These are phyloP conservation scores for Euleptes europaea DNA, from an alignment of 2,113 vertebrate genomes.

Conservation along the genomic window DNA sequence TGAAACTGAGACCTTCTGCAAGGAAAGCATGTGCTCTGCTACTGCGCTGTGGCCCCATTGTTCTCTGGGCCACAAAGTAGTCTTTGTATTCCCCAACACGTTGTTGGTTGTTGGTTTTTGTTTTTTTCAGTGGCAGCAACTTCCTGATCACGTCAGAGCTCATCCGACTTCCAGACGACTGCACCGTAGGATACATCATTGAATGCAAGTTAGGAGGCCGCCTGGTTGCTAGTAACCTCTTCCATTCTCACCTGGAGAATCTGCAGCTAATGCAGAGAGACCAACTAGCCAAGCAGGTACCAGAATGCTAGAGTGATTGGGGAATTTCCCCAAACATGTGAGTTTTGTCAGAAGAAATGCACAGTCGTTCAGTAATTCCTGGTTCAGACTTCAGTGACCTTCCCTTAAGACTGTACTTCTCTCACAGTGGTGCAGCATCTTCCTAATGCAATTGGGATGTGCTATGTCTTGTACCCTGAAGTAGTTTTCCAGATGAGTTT, in stretches of 20 bases:
- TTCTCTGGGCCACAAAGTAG: neutral
- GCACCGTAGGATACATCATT: constrained; percentile 91
- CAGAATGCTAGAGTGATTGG: neutral
- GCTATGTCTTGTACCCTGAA: neutral
- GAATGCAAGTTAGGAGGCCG: constrained; percentile 80
- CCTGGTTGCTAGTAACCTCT: constrained; percentile 82
- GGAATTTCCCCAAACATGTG: neutral
- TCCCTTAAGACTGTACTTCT: neutral
- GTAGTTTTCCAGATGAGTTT: neutral
- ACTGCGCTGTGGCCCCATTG: neutral
- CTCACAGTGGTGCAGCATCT: neutral
- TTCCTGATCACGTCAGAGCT: constrained; percentile 83
- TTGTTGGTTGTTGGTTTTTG: neutral
- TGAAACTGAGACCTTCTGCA: neutral
- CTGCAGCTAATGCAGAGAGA: constrained; percentile 78
- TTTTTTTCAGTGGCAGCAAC: constrained; percentile 73
- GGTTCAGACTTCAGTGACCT: neutral
- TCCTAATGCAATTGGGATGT: neutral
- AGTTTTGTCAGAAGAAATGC: neutral
- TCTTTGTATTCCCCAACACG: neutral
- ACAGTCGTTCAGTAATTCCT: neutral
- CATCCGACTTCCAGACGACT: constrained; percentile 91
- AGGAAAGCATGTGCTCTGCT: neutral
- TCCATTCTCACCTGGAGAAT: constrained; percentile 94
- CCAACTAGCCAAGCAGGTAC: constrained; percentile 77